Conservation (phyloP, 2,113 vertebrate species). For the Microcebus murinus region DNA sequence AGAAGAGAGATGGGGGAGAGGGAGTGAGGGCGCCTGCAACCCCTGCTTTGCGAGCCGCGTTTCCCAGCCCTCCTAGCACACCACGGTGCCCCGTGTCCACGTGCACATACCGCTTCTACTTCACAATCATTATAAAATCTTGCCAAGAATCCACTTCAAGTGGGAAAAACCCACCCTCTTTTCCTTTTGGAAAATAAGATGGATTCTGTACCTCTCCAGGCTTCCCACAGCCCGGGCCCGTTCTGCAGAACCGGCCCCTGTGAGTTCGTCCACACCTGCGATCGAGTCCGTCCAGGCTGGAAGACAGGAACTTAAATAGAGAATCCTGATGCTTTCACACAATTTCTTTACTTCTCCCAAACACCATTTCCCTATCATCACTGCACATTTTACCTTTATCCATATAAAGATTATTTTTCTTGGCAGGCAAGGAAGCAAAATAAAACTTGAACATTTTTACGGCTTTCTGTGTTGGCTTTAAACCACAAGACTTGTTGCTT, state of each 20-base stretch:
- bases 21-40: not conserved
- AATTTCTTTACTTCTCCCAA: too few species aligned
- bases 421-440: not conserved
- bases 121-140: not conserved
- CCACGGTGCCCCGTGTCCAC: accelerated
- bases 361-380: not conserved
- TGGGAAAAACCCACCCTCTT: not conserved
- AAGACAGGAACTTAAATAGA: not conserved
- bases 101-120: not conserved
- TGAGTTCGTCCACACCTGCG: accelerated
- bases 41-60: accelerated
- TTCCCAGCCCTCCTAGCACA: too few species aligned
- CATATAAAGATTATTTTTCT: not conserved
- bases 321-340: not conserved
- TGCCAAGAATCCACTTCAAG: not conserved
- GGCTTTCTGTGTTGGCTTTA: not conserved
- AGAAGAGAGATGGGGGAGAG: not conserved
- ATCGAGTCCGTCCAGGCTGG: not conserved
- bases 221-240: not conserved
- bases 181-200: not conserved
- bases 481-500: not conserved
- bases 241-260: not conserved
- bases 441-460: not conserved
- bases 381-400: not conserved
- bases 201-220: too few species aligned